Percentiles rank a stretch among this genome's conserved stretches.
Conservation (phyloP, 1,140 invertebrate genomes). For the Sycobia sp. region DNA sequence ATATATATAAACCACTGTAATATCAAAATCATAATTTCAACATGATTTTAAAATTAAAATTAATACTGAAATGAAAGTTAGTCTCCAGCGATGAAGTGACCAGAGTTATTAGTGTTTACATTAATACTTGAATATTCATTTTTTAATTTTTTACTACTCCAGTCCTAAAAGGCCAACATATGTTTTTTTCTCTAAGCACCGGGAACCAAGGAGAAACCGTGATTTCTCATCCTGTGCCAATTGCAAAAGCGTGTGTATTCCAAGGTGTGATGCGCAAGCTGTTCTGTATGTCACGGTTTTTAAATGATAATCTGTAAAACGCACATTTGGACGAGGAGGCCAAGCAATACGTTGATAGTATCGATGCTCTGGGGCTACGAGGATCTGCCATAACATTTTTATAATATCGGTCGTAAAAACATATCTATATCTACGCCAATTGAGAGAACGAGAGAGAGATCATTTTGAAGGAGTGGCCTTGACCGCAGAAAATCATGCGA, state of each 20-base stretch:
- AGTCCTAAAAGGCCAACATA: too few species aligned
- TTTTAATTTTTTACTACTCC: too few species aligned
- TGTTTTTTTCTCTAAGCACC: neutral
- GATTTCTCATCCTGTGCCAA: constrained; percentile 15
- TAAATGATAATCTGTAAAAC: neutral
- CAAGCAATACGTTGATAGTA: constrained; percentile 44
- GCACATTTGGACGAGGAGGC: constrained; percentile 1
- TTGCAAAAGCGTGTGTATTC: constrained; percentile 1
- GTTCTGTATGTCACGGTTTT: constrained; percentile 17
- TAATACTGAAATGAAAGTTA: too few species aligned
- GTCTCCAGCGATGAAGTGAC: too few species aligned
- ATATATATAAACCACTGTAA: too few species aligned
- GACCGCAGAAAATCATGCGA: constrained; percentile 4
- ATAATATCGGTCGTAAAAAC: too few species aligned
- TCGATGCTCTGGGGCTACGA: constrained; percentile 31
- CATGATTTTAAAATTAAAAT: too few species aligned
- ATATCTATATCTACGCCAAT: constrained; percentile 2
- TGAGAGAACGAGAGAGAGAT: neutral
- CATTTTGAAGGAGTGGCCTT: too few species aligned
- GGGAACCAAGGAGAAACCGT: constrained; percentile 5
- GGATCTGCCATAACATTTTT: constrained; percentile 44
- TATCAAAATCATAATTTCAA: too few species aligned
- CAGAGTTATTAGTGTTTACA: too few species aligned
- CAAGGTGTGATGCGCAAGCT: constrained; percentile 8
- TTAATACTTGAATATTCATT: too few species aligned